Percentiles rank a stretch among this genome's conserved stretches.
These are phyloP conservation scores for Schizothorax lantsangensis DNA, from an alignment of 2,797 vertebrate genomes.

Conservation along the genomic window DNA sequence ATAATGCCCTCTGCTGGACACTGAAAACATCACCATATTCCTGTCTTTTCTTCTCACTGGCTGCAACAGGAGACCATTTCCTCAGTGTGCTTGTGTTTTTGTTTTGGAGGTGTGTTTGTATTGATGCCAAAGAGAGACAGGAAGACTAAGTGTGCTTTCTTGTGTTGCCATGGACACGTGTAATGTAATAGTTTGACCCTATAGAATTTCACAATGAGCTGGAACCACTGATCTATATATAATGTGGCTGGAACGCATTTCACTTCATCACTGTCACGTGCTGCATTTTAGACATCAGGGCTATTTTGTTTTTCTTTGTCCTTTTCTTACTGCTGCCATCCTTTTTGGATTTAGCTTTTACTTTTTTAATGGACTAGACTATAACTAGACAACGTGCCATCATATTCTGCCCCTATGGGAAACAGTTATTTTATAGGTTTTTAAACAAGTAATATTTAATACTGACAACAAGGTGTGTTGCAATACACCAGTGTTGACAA, in stretches of 20 bases:
- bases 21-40: background rate
- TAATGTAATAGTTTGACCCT: conserved; percentile 28
- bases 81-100: background rate
- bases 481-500: background rate
- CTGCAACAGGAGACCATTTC: background rate
- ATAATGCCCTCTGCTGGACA: conserved; percentile 35
- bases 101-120: conserved; percentile 11
- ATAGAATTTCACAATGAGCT: conserved; percentile 31
- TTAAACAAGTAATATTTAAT: background rate
- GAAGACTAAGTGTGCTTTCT: conserved; percentile 21
- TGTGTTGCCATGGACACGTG: conserved; percentile 2
- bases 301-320: background rate
- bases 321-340: background rate
- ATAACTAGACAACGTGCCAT: no score
- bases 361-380: no score
- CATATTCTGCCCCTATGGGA: background rate
- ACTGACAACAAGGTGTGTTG: background rate
- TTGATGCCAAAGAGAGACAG: conserved; percentile 10
- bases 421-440: background rate
- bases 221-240: no score
- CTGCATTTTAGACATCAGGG: background rate
- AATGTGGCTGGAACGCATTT: background rate
- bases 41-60: background rate
- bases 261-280: background rate
- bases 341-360: no score